phyloP scores from a whole-genome alignment of 2,888 invertebrate species.

The Nomada flava region DNA sequence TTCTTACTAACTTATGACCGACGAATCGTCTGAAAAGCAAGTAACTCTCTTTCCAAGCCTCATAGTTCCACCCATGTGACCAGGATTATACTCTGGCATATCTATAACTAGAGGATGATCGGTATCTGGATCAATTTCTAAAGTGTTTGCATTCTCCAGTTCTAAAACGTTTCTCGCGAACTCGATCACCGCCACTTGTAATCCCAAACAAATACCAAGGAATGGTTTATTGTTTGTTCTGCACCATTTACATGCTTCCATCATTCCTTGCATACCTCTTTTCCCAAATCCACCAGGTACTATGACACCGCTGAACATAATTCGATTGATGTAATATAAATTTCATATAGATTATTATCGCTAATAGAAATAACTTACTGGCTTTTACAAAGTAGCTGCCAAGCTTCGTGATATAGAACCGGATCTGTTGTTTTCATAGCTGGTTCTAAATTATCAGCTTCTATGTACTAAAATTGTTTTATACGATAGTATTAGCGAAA shows the following conservation, averaged over 20 bases:
- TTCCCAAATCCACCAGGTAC: conserved; percentile 99
- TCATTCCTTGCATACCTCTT: conserved; percentile 98
- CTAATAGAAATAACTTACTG: conserved; percentile 86
- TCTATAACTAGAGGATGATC: conserved; percentile 95
- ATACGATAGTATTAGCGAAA: conserved; percentile 3
- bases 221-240: conserved; percentile 95
- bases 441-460: conserved; percentile 94
- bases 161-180: conserved; percentile 94
- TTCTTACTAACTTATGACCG: conserved; percentile 87
- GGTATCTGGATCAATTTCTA: conserved; percentile 92
- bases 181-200: conserved; percentile 98
- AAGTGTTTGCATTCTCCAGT: conserved; percentile 92
- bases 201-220: conserved; percentile 98
- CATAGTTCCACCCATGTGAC: conserved; percentile 98
- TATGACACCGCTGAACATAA: conserved; percentile 91
- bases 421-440: conserved; percentile 90
- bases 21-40: conserved; percentile 87
- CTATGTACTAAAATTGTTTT: conserved; percentile 89
- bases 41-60: conserved; percentile 97
- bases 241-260: conserved; percentile 97
- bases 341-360: not conserved
- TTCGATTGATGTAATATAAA: conserved; percentile 3
- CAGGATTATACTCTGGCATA: conserved; percentile 99
- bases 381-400: conserved; percentile 95
- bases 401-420: conserved; percentile 95